Evolutionary conservation across 1,140 invertebrate species (phyloP).

Genomic region (Stegodyphus mimosarum): DNA sequence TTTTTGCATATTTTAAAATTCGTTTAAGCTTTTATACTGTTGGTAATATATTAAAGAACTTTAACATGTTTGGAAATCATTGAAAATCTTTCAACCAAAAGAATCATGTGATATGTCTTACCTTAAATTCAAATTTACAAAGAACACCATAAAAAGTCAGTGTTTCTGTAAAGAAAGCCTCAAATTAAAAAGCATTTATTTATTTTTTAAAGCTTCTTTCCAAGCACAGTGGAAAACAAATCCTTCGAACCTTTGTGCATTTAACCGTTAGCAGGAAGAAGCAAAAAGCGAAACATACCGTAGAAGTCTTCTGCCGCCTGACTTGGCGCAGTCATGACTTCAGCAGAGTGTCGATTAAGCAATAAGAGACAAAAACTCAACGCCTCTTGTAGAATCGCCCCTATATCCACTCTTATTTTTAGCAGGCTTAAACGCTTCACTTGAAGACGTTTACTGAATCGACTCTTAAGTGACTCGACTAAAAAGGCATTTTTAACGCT

Average conservation of each 20-base stretch:
- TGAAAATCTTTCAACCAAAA: too few relatives aligned
- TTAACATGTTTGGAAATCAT: too few relatives aligned
- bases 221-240: not conserved
- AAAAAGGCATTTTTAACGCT: conserved; percentile 9
- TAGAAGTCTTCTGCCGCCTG: not conserved
- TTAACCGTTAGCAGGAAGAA: conserved; percentile 1
- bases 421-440: not conserved
- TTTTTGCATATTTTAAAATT: too few relatives aligned
- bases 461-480: not conserved
- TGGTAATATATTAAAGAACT: too few relatives aligned
- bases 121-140: too few relatives aligned
- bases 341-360: conserved; percentile 1
- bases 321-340: not conserved
- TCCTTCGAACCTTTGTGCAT: not conserved
- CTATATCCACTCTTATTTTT: not conserved
- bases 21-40: too few relatives aligned
- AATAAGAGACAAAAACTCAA: conserved; percentile 11
- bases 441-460: conserved; percentile 3
- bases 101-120: too few relatives aligned
- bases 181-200: too few relatives aligned
- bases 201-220: too few relatives aligned
- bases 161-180: too few relatives aligned
- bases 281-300: not conserved
- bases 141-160: too few relatives aligned
- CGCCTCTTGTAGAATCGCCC: not conserved